phyloP scores from a whole-genome alignment of 2,797 vertebrate genomes.

The Botia kubotai region DNA sequence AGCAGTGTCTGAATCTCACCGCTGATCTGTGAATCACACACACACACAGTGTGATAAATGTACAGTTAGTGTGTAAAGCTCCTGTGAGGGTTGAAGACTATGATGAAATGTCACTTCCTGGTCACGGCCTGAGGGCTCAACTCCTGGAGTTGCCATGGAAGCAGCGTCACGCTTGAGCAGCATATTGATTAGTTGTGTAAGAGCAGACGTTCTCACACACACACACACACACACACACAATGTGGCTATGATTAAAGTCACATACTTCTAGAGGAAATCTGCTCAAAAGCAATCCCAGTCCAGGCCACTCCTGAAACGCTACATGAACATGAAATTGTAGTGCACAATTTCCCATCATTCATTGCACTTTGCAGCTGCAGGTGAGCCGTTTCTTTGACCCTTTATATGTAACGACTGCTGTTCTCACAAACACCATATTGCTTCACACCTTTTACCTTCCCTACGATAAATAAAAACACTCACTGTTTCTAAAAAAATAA shows the following conservation, averaged over 20 bases:
- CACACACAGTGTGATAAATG: constrained; percentile 13
- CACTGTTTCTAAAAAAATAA: too few species aligned
- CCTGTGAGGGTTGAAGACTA: constrained; percentile 9
- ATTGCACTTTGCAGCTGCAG: not conserved
- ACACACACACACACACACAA: constrained; percentile 40
- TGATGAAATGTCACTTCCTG: constrained; percentile 41
- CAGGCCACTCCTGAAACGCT: not conserved
- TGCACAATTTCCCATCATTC: not conserved
- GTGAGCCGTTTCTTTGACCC: too few species aligned
- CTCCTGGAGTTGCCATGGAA: constrained; percentile 70
- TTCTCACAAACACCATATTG: not conserved
- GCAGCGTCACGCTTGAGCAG: constrained; percentile 75
- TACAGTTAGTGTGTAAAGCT: constrained; percentile 6
- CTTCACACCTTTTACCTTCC: too few species aligned
- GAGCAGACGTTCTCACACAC: constrained; percentile 69
- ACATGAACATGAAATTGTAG: constrained; percentile 3
- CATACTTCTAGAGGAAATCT: not conserved
- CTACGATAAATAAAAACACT: too few species aligned
- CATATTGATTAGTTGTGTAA: constrained; percentile 76
- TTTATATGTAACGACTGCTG: too few species aligned
- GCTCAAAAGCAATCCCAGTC: not conserved
- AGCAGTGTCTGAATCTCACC: constrained; percentile 72
- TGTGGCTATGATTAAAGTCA: constrained; percentile 11
- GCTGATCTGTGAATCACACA: constrained; percentile 70
- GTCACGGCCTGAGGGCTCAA: constrained; percentile 1